phyloP scores from a whole-genome alignment of 2,888 invertebrate genomes.

The Pristionchus japonicus region DNA sequence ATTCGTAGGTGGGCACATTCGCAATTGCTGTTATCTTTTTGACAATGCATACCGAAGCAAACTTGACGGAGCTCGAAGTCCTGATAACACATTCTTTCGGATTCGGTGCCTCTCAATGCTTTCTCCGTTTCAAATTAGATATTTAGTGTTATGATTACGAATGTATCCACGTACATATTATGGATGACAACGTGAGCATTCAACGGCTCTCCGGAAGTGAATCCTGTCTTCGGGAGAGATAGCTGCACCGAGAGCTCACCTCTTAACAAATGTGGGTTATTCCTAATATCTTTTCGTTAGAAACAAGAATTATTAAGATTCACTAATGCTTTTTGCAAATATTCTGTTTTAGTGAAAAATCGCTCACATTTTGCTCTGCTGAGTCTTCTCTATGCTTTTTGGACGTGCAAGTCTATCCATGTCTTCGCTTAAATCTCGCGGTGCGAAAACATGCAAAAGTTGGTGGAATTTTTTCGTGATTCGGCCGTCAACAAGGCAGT shows the following conservation, averaged over 20 bases:
- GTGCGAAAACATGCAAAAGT: neutral
- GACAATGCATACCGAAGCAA: slow-evolving; percentile 20
- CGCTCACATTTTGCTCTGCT: slow-evolving; percentile 22
- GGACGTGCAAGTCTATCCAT: neutral
- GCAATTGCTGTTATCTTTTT: neutral
- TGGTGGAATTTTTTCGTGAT: slow-evolving; percentile 9
- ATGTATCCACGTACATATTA: slow-evolving; percentile 8
- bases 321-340: neutral
- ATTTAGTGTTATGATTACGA: too few species aligned
- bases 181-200: neutral
- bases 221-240: slow-evolving; percentile 30
- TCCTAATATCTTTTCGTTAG: too few species aligned
- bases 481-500: neutral
- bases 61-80: slow-evolving; percentile 30
- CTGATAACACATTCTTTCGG: neutral
- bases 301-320: too few species aligned
- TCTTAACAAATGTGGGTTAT: neutral
- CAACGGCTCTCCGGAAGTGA: slow-evolving; percentile 26
- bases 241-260: neutral
- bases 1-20: neutral
- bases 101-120: neutral
- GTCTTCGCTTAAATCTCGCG: slow-evolving; percentile 3
- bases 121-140: neutral
- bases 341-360: neutral
- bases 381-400: neutral